Evolutionary conservation across 2,888 invertebrate genomes (phyloP), one percentile per base, ranked within the genome.

Genomic region (Troglohyphantes excavatus): DNA sequence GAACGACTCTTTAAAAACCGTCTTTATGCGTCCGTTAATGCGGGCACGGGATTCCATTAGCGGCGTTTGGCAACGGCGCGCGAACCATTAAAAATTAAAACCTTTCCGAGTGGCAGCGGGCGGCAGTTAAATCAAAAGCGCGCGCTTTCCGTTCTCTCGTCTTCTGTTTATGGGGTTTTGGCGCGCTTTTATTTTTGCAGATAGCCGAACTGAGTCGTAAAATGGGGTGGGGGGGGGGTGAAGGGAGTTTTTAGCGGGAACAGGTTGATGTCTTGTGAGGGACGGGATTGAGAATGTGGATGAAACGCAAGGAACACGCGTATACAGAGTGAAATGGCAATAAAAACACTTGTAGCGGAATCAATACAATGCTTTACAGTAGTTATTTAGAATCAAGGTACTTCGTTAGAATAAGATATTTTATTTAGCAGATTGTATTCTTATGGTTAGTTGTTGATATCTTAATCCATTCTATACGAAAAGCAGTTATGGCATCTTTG

Each of bases 11-110:
- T 88, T 88, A 88, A 88, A 88, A 88, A 88, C 61, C 67, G 81
- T 82, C 88, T 88, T 88, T 88, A 88, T 88, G 88, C 61, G 82
- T 76, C 68, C 59, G 88, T 76, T 88, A 88, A 88, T 88, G 88
- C 76, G 82, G 76, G 53, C 67, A n/a, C 82, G 75, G 61, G 76
- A 78, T 88, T 88, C 88, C 88, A 88, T 88, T 88, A 88, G 70
- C 43, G 88, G 27, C 82, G 26, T 53, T 17, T 59, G 81, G 81
- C 81, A 81, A 67, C 65, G 88, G 68, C 33, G 17, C 27, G 7
- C 21, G 63, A 46, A 43, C 81, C 81, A 88, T 88, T 88, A 88
- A 88, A 88, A 88, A 82, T 82, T 88, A 87, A 87, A 87, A 87
- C 87, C 67, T 82, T 67, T 70, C 53, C 75, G 61, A 61, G 79